Evolutionary conservation across 2,888 invertebrate species (phyloP), one percentile per base, ranked within the genome.

Genomic region (Tenthredo amoena): DNA sequence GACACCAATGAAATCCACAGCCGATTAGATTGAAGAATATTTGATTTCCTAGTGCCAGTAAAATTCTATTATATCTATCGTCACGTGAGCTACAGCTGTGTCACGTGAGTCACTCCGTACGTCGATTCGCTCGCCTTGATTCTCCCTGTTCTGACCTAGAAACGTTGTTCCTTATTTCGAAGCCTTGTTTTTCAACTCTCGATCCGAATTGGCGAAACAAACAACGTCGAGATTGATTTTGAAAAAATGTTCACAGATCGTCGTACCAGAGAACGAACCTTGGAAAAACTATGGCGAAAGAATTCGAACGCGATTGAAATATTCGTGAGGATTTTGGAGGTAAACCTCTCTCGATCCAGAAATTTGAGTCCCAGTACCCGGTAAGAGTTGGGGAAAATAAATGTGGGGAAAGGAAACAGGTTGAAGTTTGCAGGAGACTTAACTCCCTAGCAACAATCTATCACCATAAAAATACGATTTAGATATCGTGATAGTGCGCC

Each of bases 211-310:
- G 12, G 26, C 21, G 10, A 12, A 10, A 31, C 3, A 12, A 62
- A 62, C 12, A 26, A 62, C 34, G 26, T 68, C 18, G 68, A 68
- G 7, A 68, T 68, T 77, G 47, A 34, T 34, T 55, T 50, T 47
- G 7, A 31, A 55, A 50, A 15, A 50, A 55, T 86, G 74, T 76
- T 91, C 94, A 43, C 94, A 96, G 96, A 96, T 91, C 95, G 95
- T 91, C 94, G 94, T 89, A 91, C 95, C 65, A 94, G 95, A 2
- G 95, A 95, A 90, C 93, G 93, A 87, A 95, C 95, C 21, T 89
- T 96, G 91, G 95, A 95, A 77, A 95, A 95, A 90, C 88, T 96
- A 88, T 95, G 95, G 95, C 94, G 94, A 91, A 95, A 95, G 88
- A 95, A 95, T 89, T 93, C 95, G 10, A 95, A 95, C 40, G 94